phyloP scores from a whole-genome alignment of 2,113 vertebrate genomes.

The Meriones unguiculatus region DNA sequence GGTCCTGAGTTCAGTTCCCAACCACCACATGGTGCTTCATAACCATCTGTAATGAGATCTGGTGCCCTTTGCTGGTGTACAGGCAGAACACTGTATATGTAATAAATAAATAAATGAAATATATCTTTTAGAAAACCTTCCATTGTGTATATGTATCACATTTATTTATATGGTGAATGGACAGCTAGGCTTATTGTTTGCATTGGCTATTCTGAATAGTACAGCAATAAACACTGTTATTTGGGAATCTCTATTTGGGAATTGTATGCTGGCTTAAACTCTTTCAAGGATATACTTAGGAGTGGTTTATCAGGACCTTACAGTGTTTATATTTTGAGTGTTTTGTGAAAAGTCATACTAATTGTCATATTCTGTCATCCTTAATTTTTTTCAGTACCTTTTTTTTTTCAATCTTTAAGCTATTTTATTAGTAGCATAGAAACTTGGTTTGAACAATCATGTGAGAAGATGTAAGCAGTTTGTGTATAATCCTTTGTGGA shows the following conservation, averaged over 20 bases:
- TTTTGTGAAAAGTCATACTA: neutral
- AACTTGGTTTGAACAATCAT: neutral
- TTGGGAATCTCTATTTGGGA: neutral
- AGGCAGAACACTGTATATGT: too few relatives aligned
- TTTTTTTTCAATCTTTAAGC: too few relatives aligned
- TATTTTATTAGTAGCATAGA: neutral
- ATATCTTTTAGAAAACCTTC: too few relatives aligned
- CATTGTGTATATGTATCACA: neutral
- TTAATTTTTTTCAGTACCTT: neutral
- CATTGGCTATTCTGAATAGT: neutral
- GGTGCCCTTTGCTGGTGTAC: too few relatives aligned
- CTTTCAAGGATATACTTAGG: neutral
- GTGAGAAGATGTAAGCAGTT: neutral
- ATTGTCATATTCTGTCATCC: neutral
- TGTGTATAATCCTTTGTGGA: neutral
- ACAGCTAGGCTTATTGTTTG: neutral
- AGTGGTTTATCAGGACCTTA: neutral
- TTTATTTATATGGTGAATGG: neutral
- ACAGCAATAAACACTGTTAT: neutral
- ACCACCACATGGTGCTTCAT: too few relatives aligned
- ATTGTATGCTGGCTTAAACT: too few relatives aligned
- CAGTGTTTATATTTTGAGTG: neutral
- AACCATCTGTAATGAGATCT: too few relatives aligned
- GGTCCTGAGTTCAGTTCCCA: too few relatives aligned
- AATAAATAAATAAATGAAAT: too few relatives aligned